These are phyloP conservation scores for Myodes glareolus DNA, from an alignment of 2,113 vertebrate genomes.

Conservation along the genomic window DNA sequence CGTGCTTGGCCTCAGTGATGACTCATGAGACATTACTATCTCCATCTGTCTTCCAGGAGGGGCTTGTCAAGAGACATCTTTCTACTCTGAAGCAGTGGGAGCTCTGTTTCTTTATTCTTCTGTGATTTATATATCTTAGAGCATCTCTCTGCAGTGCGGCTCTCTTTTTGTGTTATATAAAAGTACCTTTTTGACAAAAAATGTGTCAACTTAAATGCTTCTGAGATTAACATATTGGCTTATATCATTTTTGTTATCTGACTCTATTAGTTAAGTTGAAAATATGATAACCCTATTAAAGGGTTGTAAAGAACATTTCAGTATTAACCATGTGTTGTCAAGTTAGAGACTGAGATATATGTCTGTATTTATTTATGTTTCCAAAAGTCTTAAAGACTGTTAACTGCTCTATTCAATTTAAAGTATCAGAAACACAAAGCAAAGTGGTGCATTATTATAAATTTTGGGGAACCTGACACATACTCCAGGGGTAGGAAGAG, in stretches of 20 bases:
- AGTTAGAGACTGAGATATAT: not conserved
- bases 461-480: not conserved
- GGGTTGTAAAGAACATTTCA: not conserved
- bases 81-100: not conserved
- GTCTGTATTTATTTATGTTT: not conserved
- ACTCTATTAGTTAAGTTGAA: not conserved
- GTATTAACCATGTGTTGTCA: not conserved
- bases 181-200: not conserved
- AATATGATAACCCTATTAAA: not conserved
- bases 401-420: not conserved
- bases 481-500: not conserved
- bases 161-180: not conserved
- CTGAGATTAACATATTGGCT: constrained; percentile 15
- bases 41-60: not conserved
- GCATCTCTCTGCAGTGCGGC: not conserved
- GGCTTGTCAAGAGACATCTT: not conserved
- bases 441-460: not conserved
- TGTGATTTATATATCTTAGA: not conserved
- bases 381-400: not conserved
- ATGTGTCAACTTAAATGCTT: constrained; percentile 8
- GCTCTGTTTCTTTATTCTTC: constrained; percentile 8
- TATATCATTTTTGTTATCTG: not conserved
- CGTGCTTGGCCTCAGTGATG: not conserved
- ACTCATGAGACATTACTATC: not conserved
- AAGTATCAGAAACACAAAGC: not conserved